Evolutionary conservation across 2,888 invertebrate species (phyloP).

Genomic region (Serrognathus titanus): DNA sequence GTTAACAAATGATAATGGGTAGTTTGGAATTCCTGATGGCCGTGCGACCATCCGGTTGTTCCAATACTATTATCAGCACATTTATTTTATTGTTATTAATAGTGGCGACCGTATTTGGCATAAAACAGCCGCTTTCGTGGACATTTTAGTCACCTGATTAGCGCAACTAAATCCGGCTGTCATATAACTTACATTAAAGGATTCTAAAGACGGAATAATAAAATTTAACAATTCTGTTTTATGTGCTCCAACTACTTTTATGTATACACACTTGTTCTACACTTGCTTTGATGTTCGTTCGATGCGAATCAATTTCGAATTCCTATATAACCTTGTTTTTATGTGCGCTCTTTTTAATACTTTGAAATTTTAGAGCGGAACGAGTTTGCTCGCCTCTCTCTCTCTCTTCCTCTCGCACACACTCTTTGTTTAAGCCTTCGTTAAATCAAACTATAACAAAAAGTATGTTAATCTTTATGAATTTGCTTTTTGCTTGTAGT

Average conservation of each 20-base stretch:
- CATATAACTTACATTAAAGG: slow-evolving; percentile 44
- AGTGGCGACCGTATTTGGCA: slow-evolving; percentile 48
- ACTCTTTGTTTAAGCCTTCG: too few relatives aligned
- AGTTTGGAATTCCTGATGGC: slow-evolving; percentile 47
- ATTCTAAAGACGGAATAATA: slow-evolving; percentile 40
- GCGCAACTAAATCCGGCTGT: slow-evolving; percentile 36
- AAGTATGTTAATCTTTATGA: neutral
- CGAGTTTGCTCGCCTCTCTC: neutral
- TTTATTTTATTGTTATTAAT: slow-evolving; percentile 53
- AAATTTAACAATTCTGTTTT: slow-evolving; percentile 46
- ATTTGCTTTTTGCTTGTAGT: neutral
- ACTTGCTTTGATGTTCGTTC: slow-evolving; percentile 38
- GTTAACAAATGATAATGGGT: slow-evolving; percentile 50
- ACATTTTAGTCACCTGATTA: slow-evolving; percentile 50
- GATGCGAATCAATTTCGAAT: slow-evolving; percentile 31
- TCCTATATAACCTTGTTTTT: slow-evolving; percentile 16
- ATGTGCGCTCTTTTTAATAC: slow-evolving; percentile 4
- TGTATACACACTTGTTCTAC: slow-evolving; percentile 30
- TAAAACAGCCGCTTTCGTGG: slow-evolving; percentile 44
- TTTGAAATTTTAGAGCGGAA: slow-evolving; percentile 8
- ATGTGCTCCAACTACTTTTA: slow-evolving; percentile 34
- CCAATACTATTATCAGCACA: slow-evolving; percentile 51
- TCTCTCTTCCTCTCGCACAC: too few relatives aligned
- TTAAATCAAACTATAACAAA: neutral
- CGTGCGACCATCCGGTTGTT: slow-evolving; percentile 40